Percentiles rank a stretch among this genome's conserved stretches.
Conservation (phyloP, 2,888 invertebrate genomes). For the Synanthedon formicaeformis region DNA sequence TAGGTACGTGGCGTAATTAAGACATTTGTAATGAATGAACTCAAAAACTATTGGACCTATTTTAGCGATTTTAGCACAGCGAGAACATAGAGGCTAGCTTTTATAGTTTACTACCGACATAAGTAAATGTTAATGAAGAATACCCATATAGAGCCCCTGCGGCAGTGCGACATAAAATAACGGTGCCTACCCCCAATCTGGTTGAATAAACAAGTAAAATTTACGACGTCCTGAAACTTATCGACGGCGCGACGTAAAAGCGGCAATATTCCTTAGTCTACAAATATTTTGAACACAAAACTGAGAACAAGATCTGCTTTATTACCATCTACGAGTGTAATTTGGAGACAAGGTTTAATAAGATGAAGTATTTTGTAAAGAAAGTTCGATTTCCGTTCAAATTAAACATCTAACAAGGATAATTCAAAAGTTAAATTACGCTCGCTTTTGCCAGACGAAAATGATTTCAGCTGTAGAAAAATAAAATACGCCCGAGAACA, state of each 20-base stretch:
- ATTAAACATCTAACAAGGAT: neutral
- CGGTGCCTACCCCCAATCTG: neutral
- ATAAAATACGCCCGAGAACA: neutral
- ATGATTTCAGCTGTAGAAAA: neutral
- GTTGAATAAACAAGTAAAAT: conserved; percentile 14
- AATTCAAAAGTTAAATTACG: neutral
- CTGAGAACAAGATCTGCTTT: neutral
- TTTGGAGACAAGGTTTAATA: too few relatives aligned
- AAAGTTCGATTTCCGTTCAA: neutral
- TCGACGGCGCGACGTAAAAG: conserved; percentile 4
- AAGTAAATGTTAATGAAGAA: neutral
- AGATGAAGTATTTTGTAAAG: neutral
- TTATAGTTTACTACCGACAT: neutral
- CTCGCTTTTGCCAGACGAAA: neutral
- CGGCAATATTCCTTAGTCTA: conserved; percentile 4
- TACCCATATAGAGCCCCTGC: neutral
- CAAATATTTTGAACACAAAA: conserved; percentile 2
- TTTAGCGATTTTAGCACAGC: neutral
- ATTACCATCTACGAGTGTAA: too few relatives aligned
- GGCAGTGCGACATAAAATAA: neutral
- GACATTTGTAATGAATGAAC: too few relatives aligned
- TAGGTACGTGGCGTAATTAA: too few relatives aligned
- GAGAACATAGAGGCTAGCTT: neutral
- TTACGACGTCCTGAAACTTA: conserved; percentile 7
- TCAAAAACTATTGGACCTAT: too few relatives aligned